Evolutionary conservation across 30 jellyfish, hydroid and myxozoan genomes (phyloP), one percentile per base, ranked within the genome.

Genomic region (Pseudorhiza aurosa): DNA sequence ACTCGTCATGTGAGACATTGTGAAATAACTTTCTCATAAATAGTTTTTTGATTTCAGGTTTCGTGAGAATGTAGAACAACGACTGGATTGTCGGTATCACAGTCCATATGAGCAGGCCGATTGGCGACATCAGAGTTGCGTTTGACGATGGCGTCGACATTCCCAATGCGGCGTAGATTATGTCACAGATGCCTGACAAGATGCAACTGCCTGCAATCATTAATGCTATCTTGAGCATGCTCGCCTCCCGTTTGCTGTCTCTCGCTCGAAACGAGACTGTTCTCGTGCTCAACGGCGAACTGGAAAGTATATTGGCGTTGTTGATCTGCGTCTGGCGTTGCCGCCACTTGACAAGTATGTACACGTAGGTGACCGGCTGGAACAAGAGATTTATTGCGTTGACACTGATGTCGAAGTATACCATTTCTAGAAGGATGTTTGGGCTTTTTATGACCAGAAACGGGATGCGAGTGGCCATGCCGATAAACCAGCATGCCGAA

Each of bases 61-160:
- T 83, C 58, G 78, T 59, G 1, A 71, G 42, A 49, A 83, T 68
- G 63, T 83, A 83, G 36, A 83, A 43, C 65, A 83, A 36, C 17
- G 95, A 77, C 67, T 83, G 95, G 31, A 72, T 32, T n/a, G 78
- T 58, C 0, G 72, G 71, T 4, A 62, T 68, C n/a, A 47, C 10
- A 31, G 57, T 65, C 95, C 95, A 83, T 18, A 83, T 76, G 49
- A 83, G 56, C 45, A 83, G 39, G 27, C 50, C 87, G 58, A 83
- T 46, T 15, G 95, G 95, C 15, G 95, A 83, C 22, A 68, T 19
- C 39, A 83, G 21, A 9, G 95, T 63, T 11, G 49, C 40, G 27
- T 58, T 68, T 15, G 95, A 83, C 2, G 95, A 83, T 22, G 82
- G 87, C 33, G 72, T 60, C 51, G 95, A 42, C 55, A 83, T 6